phyloP scores from a whole-genome alignment of 2,888 invertebrate genomes.

The Eutolmus rufibarbis region DNA sequence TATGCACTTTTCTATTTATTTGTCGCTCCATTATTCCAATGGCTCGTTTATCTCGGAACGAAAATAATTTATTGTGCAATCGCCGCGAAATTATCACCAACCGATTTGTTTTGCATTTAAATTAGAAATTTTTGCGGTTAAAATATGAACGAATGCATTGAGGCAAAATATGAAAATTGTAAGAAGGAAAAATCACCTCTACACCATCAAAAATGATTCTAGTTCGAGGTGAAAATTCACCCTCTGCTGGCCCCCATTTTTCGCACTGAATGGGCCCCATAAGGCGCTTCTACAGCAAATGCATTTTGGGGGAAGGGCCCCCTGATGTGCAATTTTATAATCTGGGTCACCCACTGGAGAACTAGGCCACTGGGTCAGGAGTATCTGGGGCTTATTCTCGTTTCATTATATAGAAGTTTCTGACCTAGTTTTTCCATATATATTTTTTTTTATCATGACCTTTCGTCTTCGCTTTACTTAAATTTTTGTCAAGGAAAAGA shows the following conservation, averaged over 20 bases:
- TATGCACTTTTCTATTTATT: not conserved
- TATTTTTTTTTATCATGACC: not conserved
- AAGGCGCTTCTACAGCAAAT: not conserved
- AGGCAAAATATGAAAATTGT: not conserved
- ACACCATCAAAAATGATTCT: not conserved
- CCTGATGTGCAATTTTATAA: not conserved
- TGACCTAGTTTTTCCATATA: not conserved
- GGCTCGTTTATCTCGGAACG: not conserved
- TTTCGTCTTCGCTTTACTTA: not conserved
- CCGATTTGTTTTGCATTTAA: not conserved
- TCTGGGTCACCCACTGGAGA: not conserved
- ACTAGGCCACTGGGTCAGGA: not conserved
- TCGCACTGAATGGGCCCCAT: not conserved
- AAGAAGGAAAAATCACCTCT: not conserved
- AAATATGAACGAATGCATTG: not conserved
- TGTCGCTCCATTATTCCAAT: not conserved
- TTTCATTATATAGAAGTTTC: not conserved
- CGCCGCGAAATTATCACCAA: not conserved
- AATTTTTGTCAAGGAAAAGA: not conserved
- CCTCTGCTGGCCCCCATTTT: not conserved
- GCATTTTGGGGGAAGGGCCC: not conserved
- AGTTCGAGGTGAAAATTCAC: not conserved
- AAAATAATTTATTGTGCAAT: not conserved
- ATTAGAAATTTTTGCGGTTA: not conserved
- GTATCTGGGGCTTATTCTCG: not conserved